Percentiles rank a stretch among this genome's conserved stretches.
These are phyloP conservation scores for Steinernema feltiae DNA, from an alignment of 1,140 invertebrate genomes.

Conservation along the genomic window DNA sequence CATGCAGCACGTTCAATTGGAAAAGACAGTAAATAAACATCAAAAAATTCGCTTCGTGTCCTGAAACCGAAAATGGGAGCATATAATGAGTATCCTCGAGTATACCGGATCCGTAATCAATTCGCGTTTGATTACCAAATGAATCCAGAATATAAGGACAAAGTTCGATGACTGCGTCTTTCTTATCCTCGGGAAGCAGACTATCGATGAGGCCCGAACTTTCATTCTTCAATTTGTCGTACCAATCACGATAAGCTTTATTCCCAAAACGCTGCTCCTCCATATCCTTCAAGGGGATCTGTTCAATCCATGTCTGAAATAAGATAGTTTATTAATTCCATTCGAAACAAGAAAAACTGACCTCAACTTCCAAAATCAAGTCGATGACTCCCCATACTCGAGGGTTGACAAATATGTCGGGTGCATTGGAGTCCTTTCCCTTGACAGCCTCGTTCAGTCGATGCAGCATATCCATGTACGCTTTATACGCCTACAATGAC, in stretches of 20 bases:
- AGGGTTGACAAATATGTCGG: conserved; percentile 28
- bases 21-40: conserved; percentile 91
- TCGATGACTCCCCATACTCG: conserved; percentile 17
- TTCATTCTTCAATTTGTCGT: conserved; percentile 73
- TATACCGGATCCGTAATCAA: conserved; percentile 94
- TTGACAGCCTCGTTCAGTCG: conserved; percentile 41
- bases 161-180: conserved; percentile 73
- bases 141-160: conserved; percentile 78
- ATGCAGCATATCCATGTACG: conserved; percentile 49
- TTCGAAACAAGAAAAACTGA: neutral
- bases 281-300: conserved; percentile 52
- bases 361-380: conserved; percentile 3
- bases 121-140: conserved; percentile 90
- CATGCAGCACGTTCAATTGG: conserved; percentile 74
- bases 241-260: conserved; percentile 80
- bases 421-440: too few species aligned
- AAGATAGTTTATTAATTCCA: too few species aligned
- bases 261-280: conserved; percentile 61
- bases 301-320: conserved; percentile 47
- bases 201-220: conserved; percentile 65
- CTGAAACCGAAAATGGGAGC: conserved; percentile 49
- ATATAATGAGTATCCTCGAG: conserved; percentile 70
- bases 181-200: conserved; percentile 68
- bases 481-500: conserved; percentile 46
- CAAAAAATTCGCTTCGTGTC: conserved; percentile 92